Evolutionary conservation across 37 sponge, comb jelly and placozoan species (phyloP).

Genomic region (Cliona cf. orientalis): DNA sequence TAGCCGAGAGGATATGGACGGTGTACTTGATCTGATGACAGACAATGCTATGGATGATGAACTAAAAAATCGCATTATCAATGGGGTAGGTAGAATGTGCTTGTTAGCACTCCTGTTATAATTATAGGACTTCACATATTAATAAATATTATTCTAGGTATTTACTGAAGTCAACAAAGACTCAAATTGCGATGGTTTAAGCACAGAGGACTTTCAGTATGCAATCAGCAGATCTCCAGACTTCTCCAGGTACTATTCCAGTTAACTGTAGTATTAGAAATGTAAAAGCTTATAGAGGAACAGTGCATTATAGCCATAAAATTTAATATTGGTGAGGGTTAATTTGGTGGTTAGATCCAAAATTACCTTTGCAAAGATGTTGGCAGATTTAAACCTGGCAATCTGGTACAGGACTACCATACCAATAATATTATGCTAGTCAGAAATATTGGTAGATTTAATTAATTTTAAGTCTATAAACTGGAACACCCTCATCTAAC

Average conservation of each 20-base stretch:
- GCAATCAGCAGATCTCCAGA: slow-evolving; percentile 77
- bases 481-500: too few relatives aligned
- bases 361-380: too few relatives aligned
- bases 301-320: too few relatives aligned
- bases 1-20: slow-evolving; percentile 53
- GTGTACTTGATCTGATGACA: slow-evolving; percentile 55
- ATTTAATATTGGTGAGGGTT: too few relatives aligned
- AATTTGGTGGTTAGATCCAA: too few relatives aligned
- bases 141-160: slow-evolving; percentile 20
- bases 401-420: too few relatives aligned
- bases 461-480: too few relatives aligned
- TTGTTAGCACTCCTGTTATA: neutral
- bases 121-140: neutral
- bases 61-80: slow-evolving; percentile 30
- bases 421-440: too few relatives aligned
- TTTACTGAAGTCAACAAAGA: slow-evolving; percentile 64
- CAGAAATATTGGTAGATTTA: too few relatives aligned
- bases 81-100: slow-evolving; percentile 35
- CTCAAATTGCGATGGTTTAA: slow-evolving; percentile 53
- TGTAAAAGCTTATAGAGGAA: neutral
- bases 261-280: neutral
- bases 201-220: slow-evolving; percentile 70
- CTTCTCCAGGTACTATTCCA: slow-evolving; percentile 68
- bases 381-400: too few relatives aligned
- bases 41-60: slow-evolving; percentile 16